Percentiles rank a stretch among this genome's conserved stretches.
phyloP scores from a whole-genome alignment of 2,797 vertebrate genomes.

The Coranthus polyacanthus region DNA sequence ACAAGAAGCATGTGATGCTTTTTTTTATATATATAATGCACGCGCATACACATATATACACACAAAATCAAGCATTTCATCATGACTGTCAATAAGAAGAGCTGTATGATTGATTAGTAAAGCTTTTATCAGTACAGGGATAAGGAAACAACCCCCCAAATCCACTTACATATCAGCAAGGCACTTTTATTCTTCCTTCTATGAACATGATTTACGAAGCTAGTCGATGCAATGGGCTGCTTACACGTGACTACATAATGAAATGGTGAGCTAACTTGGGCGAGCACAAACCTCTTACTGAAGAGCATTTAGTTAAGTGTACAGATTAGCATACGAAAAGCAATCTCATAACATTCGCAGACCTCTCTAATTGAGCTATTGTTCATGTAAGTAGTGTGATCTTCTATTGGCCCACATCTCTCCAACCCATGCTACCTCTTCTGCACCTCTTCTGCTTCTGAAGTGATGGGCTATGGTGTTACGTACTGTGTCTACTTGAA shows the following conservation, averaged over 20 bases:
- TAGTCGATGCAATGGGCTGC: slow-evolving; percentile 55
- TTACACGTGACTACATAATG: slow-evolving; percentile 70
- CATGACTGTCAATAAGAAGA: slow-evolving; percentile 49
- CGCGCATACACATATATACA: too few species aligned
- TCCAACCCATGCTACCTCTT: slow-evolving; percentile 16
- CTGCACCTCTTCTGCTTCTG: slow-evolving; percentile 29
- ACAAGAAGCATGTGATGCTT: too few species aligned
- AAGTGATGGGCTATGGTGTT: slow-evolving; percentile 37
- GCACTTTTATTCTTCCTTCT: slow-evolving; percentile 66
- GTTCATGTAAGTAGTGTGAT: slow-evolving; percentile 73
- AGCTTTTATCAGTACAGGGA: slow-evolving; percentile 68
- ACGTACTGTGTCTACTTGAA: slow-evolving; percentile 31
- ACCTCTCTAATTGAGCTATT: slow-evolving; percentile 79
- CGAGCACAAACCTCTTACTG: slow-evolving; percentile 49
- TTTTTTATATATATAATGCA: too few species aligned
- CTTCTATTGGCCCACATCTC: slow-evolving; percentile 47
- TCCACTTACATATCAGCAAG: slow-evolving; percentile 71
- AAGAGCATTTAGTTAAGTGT: slow-evolving; percentile 78
- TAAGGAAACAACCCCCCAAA: slow-evolving; percentile 61
- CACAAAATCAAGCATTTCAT: slow-evolving; percentile 35
- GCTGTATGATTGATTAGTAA: slow-evolving; percentile 70
- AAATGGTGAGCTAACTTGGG: slow-evolving; percentile 71
- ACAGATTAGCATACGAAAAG: slow-evolving; percentile 81
- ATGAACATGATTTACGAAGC: slow-evolving; percentile 72
- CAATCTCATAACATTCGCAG: slow-evolving; percentile 75